Evolutionary conservation across 2,888 invertebrate genomes (phyloP).

Genomic region (Xanthia togata): DNA sequence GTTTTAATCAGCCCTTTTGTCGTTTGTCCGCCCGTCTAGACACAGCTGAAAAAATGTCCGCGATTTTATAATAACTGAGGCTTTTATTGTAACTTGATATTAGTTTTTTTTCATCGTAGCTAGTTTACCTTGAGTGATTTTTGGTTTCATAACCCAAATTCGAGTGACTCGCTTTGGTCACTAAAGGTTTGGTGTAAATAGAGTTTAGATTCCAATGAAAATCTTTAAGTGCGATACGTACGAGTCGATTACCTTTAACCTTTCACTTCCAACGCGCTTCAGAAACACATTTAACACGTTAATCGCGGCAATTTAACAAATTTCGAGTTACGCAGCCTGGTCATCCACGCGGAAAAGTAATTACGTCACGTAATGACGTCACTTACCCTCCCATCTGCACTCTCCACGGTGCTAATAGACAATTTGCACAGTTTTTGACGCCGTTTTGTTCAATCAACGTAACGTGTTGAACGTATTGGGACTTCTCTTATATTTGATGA

Average conservation of each 20-base stretch:
- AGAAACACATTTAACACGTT: constrained; percentile 88
- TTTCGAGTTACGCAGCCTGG: constrained; percentile 81
- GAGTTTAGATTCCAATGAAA: constrained; percentile 27
- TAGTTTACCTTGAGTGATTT: constrained; percentile 3
- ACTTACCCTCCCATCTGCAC: constrained; percentile 82
- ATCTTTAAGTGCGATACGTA: constrained; percentile 47
- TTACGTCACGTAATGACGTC: constrained; percentile 89
- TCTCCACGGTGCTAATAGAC: constrained; percentile 83
- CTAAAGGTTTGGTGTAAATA: constrained; percentile 9
- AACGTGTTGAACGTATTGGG: constrained; percentile 60
- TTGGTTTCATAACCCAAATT: constrained; percentile 10
- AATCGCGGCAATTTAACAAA: constrained; percentile 88
- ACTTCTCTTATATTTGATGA: constrained; percentile 57
- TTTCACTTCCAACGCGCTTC: constrained; percentile 76
- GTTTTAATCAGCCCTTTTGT: constrained; percentile 88
- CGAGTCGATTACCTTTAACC: constrained; percentile 69
- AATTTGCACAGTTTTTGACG: constrained; percentile 85
- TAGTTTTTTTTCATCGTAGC: constrained; percentile 16
- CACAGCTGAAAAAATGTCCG: constrained; percentile 79
- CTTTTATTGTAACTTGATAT: constrained; percentile 67
- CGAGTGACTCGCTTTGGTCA: not conserved
- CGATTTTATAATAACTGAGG: constrained; percentile 76
- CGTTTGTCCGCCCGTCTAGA: constrained; percentile 85
- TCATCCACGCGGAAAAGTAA: constrained; percentile 89
- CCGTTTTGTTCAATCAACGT: constrained; percentile 72